These are phyloP conservation scores for Lagopus muta DNA, from an alignment of 2,113 vertebrate species.

Conservation along the genomic window DNA sequence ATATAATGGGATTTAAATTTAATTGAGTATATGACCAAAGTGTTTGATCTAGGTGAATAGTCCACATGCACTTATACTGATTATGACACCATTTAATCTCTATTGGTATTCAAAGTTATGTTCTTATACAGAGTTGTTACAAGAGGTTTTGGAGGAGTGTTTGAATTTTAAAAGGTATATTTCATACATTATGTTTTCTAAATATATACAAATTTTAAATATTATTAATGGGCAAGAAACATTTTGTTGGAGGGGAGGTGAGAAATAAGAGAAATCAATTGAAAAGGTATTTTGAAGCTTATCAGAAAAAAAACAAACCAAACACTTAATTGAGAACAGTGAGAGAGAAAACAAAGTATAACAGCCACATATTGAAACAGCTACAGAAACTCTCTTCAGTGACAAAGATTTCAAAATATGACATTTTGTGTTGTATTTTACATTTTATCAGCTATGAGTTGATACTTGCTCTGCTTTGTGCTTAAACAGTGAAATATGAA, in stretches of 20 bases:
- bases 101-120: conserved; percentile 29
- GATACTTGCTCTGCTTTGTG: conserved; percentile 3
- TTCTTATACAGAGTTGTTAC: not conserved
- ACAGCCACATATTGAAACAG: not conserved
- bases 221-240: not conserved
- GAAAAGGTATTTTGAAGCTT: not conserved
- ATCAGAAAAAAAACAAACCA: not conserved
- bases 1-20: conserved; percentile 76
- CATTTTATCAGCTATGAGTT: not conserved
- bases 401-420: conserved; percentile 15
- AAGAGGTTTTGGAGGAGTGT: not conserved
- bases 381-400: not conserved
- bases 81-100: conserved; percentile 62
- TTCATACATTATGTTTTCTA: conserved; percentile 11
- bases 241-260: not conserved
- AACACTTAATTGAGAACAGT: not conserved
- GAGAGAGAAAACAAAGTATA: not conserved
- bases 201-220: not conserved
- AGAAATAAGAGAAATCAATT: not conserved
- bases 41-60: conserved; percentile 68
- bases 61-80: conserved; percentile 56
- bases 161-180: not conserved
- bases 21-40: conserved; percentile 68
- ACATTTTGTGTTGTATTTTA: conserved; percentile 11
- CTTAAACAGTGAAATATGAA: conserved; percentile 37